Conservation (phyloP, 2,888 invertebrate species). For the Heliconius charithonia region DNA sequence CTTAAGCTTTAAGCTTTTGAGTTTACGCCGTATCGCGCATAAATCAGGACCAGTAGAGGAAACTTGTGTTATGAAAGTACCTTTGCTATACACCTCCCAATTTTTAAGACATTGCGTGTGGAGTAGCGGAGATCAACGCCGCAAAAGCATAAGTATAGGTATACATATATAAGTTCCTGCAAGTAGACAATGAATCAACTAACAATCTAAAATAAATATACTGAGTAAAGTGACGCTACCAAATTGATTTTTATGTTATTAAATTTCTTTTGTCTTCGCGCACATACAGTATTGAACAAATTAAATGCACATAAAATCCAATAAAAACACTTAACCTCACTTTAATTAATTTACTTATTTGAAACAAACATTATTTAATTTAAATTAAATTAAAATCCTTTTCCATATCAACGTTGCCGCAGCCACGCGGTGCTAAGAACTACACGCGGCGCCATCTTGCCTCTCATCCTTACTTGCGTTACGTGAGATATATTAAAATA, state of each 20-base stretch:
- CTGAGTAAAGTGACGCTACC: too few species aligned
- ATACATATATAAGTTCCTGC: too few species aligned
- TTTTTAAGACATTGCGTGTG: not conserved
- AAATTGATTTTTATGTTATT: too few species aligned
- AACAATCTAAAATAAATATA: too few species aligned
- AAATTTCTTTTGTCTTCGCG: too few species aligned
- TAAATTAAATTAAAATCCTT: constrained; percentile 44
- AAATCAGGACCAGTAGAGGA: not conserved
- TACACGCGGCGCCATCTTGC: constrained; percentile 78
- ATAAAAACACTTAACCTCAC: too few species aligned
- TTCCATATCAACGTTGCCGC: constrained; percentile 54
- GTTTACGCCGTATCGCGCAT: not conserved
- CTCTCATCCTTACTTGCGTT: constrained; percentile 75
- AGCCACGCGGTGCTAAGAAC: constrained; percentile 73
- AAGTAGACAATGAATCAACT: too few species aligned
- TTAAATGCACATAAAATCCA: too few species aligned
- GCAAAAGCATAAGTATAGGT: not conserved
- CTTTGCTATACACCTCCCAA: not conserved
- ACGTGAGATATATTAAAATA: constrained; percentile 75
- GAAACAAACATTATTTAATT: too few species aligned
- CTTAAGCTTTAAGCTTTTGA: not conserved
- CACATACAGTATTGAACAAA: too few species aligned
- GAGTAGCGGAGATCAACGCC: not conserved
- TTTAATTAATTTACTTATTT: too few species aligned
- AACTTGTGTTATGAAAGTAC: not conserved